Base-by-base conservation (phyloP, 2,888 invertebrate genomes). In the Ophion obscuratus region DNA sequence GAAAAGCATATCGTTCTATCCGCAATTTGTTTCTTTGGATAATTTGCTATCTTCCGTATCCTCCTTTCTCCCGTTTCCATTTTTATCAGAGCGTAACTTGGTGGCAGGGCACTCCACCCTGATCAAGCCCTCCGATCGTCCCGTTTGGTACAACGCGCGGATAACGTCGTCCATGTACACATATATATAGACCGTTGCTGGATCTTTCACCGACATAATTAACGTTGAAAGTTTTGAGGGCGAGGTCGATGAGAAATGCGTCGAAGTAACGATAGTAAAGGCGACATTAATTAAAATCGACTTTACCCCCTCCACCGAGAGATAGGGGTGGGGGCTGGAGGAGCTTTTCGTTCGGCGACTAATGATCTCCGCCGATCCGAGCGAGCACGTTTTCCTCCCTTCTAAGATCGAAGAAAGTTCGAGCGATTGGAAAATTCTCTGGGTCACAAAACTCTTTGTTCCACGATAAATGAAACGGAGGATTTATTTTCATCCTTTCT, bases 211-310 rank as follows among this genome's bases (percentile, higher is more conserved):
- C 79, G 83, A 88, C 87, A 90, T 90, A 89, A 90, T 90, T 90
- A 90, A 90, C 88, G 89, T 87, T 88, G 71, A 88, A 89, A 89
- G 81, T 88, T 89, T 87, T 83, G 82, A 66, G 88, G 77, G 83
- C 78, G 88, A 61, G 80, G 79, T 82, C 81, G 77, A 82, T 73
- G 81, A 71, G 59, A 66, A 62, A 71, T 81, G 81, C 77, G 85
- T 81, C 82, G 79, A 47, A 71, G 73, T 36, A 44, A 62, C 88
- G 36, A 83, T 84, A 87, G 87, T 83, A 83, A 64, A 62, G 81
- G 89, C 85, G 88, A 88, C 90, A 91, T 90, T 91, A 90, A 90
- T 90, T 90, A 90, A 90, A 90, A 90, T 89, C 88, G 76, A 81
- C 82, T 68, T 83, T 74, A 80, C 44, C 75, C 73, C 40, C 47